phyloP scores from a whole-genome alignment of 2,113 vertebrate species.

The Oreotrochilus melanogaster region DNA sequence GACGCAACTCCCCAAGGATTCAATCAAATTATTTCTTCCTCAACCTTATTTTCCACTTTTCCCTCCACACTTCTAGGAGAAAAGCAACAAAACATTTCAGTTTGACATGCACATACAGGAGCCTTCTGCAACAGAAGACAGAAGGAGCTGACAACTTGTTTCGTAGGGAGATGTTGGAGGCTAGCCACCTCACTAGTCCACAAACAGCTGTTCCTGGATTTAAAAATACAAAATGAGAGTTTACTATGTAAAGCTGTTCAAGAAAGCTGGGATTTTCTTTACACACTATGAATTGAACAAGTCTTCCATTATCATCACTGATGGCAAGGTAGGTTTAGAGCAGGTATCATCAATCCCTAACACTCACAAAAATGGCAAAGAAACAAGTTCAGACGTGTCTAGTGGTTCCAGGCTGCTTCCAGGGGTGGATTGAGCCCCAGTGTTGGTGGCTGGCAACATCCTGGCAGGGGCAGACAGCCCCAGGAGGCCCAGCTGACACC shows the following conservation, averaged over 20 bases:
- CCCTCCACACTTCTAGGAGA: not conserved
- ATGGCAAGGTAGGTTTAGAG: not conserved
- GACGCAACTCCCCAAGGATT: slow-evolving; percentile 49
- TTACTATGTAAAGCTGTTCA: not conserved
- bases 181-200: not conserved
- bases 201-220: not conserved
- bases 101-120: not conserved
- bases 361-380: accelerated
- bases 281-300: accelerated
- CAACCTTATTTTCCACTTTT: slow-evolving; percentile 15
- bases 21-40: slow-evolving; percentile 51
- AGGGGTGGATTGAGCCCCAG: accelerated
- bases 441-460: accelerated
- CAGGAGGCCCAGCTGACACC: no score
- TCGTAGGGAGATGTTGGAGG: accelerated
- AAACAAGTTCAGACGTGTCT: no score
- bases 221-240: not conserved
- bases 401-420: no score
- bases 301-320: not conserved
- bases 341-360: not conserved
- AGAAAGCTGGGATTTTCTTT: not conserved
- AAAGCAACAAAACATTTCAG: not conserved
- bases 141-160: not conserved
- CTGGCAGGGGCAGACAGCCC: not conserved
- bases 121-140: not conserved